Conservation (phyloP, 1,140 invertebrate species). For the Tetranychus urticae region DNA sequence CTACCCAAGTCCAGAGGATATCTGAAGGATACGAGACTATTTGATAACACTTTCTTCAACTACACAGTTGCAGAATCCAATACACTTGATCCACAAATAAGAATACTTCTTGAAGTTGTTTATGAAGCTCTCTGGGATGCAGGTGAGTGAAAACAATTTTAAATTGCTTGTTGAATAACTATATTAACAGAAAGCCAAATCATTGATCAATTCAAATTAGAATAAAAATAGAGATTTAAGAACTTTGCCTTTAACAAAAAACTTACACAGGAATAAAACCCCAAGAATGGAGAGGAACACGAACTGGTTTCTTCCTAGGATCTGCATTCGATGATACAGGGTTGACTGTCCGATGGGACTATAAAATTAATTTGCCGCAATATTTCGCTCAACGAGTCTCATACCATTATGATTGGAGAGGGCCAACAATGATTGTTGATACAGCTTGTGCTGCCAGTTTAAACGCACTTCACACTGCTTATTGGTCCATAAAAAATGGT, state of each 20-base stretch:
- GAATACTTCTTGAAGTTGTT: conserved; percentile 66
- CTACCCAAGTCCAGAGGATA: background rate
- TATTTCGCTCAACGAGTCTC: background rate
- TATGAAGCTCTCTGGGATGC: conserved; percentile 86
- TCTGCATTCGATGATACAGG: background rate
- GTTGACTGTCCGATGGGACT: background rate
- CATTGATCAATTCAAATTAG: too few species aligned
- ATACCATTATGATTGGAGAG: background rate
- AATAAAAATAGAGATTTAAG: too few species aligned
- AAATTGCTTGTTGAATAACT: background rate
- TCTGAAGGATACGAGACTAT: background rate
- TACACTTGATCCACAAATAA: conserved; percentile 46
- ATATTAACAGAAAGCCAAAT: too few species aligned
- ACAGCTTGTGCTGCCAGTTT: background rate
- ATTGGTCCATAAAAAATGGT: background rate
- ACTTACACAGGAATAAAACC: background rate
- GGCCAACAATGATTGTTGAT: background rate
- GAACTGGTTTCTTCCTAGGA: background rate
- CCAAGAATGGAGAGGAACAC: background rate
- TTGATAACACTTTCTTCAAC: background rate
- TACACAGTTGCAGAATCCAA: background rate
- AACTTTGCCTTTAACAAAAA: too few species aligned
- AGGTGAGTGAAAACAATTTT: conserved; percentile 24
- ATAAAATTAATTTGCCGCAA: background rate
- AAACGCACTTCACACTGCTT: background rate